Conservation (phyloP, 64 coral and sea anemone genomes). For the Catalaphyllia jardinei region DNA sequence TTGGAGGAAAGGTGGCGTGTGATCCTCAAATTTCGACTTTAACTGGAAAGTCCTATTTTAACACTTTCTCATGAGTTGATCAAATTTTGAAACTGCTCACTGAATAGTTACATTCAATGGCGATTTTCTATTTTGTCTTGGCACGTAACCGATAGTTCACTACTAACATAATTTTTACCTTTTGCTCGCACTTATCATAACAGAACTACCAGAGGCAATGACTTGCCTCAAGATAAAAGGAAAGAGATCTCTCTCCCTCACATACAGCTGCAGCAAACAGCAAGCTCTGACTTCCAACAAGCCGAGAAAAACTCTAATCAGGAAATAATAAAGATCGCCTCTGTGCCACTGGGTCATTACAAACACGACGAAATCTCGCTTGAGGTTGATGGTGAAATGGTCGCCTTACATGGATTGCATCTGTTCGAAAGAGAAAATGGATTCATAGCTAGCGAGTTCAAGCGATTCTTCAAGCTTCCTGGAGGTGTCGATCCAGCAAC, state of each 20-base stretch:
- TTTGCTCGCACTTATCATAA: neutral
- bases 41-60: too few relatives aligned
- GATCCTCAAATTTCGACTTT: too few relatives aligned
- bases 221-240: neutral
- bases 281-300: too few relatives aligned
- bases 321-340: neutral
- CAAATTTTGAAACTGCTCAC: too few relatives aligned
- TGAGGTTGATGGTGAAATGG: conserved; percentile 20
- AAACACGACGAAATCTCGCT: conserved; percentile 48
- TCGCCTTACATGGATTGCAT: conserved; percentile 65
- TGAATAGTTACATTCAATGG: too few relatives aligned
- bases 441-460: conserved; percentile 47
- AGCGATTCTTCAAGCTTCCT: conserved; percentile 60
- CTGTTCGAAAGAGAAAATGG: conserved; percentile 64
- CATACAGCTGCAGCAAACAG: neutral
- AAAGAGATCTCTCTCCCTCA: neutral
- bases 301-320: neutral
- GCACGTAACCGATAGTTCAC: too few relatives aligned
- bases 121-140: too few relatives aligned
- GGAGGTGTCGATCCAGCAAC: conserved; percentile 68
- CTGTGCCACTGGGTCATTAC: conserved; percentile 22
- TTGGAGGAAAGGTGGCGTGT: too few relatives aligned
- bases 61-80: too few relatives aligned
- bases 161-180: neutral
- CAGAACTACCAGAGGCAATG: too few relatives aligned